phyloP scores from a whole-genome alignment of 2,113 vertebrate species.

The Esox niger region DNA sequence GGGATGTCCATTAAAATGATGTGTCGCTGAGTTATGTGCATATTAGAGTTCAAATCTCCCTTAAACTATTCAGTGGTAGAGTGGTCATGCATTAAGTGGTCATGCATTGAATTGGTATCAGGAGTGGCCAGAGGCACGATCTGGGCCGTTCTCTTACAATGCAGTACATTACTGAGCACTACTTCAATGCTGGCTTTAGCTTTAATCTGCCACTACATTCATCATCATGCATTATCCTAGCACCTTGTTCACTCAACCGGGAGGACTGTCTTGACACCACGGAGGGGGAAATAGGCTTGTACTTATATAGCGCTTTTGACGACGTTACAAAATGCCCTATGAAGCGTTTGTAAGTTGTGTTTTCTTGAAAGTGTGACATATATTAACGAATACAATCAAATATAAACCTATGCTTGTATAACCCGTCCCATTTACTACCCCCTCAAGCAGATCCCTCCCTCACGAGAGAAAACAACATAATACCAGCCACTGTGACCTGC shows the following conservation, averaged over 20 bases:
- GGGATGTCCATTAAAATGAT: neutral
- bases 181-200: neutral
- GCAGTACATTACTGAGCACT: too few relatives aligned
- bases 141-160: neutral
- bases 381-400: too few relatives aligned
- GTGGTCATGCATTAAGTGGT: neutral
- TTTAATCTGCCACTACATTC: neutral
- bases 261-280: too few relatives aligned
- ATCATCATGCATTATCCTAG: neutral
- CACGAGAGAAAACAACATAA: constrained; percentile 20
- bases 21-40: neutral
- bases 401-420: too few relatives aligned
- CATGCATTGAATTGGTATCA: neutral
- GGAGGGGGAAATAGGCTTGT: too few relatives aligned
- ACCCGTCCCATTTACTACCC: neutral
- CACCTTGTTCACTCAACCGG: neutral
- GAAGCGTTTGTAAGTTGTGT: too few relatives aligned
- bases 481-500: constrained; percentile 45
- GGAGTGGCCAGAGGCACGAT: neutral
- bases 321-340: too few relatives aligned
- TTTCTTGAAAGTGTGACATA: too few relatives aligned
- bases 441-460: neutral
- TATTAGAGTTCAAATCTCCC: neutral
- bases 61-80: neutral
- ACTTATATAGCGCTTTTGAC: too few relatives aligned